These are phyloP conservation scores for Ridgeia piscesae DNA, from an alignment of 1,140 invertebrate species.

Conservation along the genomic window DNA sequence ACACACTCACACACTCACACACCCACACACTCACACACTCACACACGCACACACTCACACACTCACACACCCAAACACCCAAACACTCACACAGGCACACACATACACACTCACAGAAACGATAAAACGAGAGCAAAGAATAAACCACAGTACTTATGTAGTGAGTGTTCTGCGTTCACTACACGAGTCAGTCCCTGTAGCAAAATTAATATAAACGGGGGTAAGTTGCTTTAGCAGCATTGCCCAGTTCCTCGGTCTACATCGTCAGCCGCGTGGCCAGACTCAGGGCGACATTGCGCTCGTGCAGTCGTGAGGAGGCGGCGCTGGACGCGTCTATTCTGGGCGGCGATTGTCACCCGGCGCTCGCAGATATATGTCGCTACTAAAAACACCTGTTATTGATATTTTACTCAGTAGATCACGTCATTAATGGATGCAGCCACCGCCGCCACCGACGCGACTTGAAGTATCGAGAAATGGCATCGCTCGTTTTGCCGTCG, in stretches of 20 bases:
- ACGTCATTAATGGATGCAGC: not conserved
- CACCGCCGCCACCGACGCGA: not conserved
- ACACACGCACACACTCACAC: too few species aligned
- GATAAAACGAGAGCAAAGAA: not conserved
- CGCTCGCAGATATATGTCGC: not conserved
- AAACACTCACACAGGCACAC: too few species aligned
- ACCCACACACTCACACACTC: too few species aligned
- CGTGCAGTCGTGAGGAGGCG: not conserved
- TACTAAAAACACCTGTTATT: not conserved
- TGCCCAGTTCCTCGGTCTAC: not conserved
- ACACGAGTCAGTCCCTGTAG: too few species aligned
- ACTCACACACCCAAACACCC: too few species aligned
- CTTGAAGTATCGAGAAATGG: not conserved
- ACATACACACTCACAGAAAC: too few species aligned
- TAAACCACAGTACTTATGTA: not conserved
- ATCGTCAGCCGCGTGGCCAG: not conserved
- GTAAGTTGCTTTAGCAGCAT: too few species aligned
- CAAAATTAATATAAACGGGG: too few species aligned
- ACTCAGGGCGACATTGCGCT: not conserved
- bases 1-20: too few species aligned
- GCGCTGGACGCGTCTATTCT: not conserved
- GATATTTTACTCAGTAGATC: conserved; percentile 6
- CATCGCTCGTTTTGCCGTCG: not conserved
- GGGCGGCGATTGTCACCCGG: not conserved
- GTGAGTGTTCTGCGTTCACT: too few species aligned